Conservation (phyloP, 2,113 vertebrate genomes). For the Isurus oxyrinchus region DNA sequence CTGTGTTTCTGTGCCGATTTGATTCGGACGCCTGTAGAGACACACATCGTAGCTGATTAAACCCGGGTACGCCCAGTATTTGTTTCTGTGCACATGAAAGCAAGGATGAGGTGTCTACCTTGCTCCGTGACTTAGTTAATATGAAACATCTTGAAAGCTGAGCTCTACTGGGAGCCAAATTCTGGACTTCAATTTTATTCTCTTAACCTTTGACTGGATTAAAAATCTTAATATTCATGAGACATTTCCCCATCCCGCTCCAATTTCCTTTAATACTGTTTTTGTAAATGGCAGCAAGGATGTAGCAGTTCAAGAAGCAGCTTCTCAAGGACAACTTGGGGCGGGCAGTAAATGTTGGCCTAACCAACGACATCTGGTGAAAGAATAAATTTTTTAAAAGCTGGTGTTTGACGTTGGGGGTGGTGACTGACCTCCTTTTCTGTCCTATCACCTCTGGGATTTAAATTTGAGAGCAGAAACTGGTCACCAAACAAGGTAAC, state of each 20-base stretch:
- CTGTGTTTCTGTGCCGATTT: slow-evolving; percentile 97
- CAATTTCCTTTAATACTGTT: neutral
- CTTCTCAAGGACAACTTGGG: no score
- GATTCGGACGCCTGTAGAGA: slow-evolving; percentile 76
- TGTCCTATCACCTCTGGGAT: neutral
- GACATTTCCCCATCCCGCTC: neutral
- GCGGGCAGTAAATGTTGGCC: no score
- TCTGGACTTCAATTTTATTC: neutral
- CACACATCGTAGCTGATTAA: neutral
- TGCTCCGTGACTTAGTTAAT: neutral
- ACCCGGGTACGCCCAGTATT: neutral
- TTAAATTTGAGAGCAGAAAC: neutral
- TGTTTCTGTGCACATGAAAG: neutral
- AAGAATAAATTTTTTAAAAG: neutral
- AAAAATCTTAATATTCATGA: neutral
- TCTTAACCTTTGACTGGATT: neutral
- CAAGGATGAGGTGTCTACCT: neutral
- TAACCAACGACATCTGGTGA: no score
- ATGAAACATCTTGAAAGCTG: neutral
- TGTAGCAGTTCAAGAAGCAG: no score
- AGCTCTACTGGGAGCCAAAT: neutral
- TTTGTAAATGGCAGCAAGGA: neutral
- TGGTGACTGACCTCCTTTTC: neutral
- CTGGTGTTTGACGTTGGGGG: neutral
- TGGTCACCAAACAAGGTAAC: neutral